These are phyloP conservation scores for Nudaria mundana DNA, from an alignment of 2,888 invertebrate species.

Conservation along the genomic window DNA sequence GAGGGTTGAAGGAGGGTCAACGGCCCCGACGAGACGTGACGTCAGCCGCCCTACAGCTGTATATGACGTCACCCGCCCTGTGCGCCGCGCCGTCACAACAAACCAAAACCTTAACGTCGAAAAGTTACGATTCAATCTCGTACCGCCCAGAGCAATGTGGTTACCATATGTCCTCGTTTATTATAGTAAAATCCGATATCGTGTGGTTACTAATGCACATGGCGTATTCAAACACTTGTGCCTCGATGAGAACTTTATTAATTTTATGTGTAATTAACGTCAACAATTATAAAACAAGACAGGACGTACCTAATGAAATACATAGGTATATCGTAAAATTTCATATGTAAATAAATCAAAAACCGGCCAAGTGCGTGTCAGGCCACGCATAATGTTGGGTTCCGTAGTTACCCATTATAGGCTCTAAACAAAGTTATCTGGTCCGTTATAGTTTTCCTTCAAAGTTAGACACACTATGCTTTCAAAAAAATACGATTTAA, in stretches of 20 bases:
- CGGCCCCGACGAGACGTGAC: slow-evolving; percentile 68
- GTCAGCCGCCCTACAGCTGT: slow-evolving; percentile 79
- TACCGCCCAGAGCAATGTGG: slow-evolving; percentile 45
- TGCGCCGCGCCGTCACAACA: slow-evolving; percentile 49
- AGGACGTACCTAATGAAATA: too few species aligned
- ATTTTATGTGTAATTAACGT: too few species aligned
- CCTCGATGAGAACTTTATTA: slow-evolving; percentile 44
- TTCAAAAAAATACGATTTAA: too few species aligned
- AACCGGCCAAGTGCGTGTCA: too few species aligned
- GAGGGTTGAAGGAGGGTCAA: slow-evolving; percentile 67
- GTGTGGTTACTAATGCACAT: slow-evolving; percentile 55
- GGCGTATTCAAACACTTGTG: slow-evolving; percentile 54
- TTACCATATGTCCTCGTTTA: slow-evolving; percentile 61
- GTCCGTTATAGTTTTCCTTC: too few species aligned
- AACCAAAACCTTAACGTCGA: slow-evolving; percentile 53
- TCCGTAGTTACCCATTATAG: too few species aligned
- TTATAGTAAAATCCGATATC: slow-evolving; percentile 60
- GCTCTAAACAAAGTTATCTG: too few species aligned
- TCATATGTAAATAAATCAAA: too few species aligned
- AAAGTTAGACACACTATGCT: too few species aligned
- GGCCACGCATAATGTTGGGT: too few species aligned
- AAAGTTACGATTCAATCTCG: slow-evolving; percentile 60
- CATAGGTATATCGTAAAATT: too few species aligned
- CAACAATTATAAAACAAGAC: too few species aligned
- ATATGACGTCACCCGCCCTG: slow-evolving; percentile 70